Conservation (phyloP, 1,140 invertebrate genomes). For the Ostrea edulis region DNA sequence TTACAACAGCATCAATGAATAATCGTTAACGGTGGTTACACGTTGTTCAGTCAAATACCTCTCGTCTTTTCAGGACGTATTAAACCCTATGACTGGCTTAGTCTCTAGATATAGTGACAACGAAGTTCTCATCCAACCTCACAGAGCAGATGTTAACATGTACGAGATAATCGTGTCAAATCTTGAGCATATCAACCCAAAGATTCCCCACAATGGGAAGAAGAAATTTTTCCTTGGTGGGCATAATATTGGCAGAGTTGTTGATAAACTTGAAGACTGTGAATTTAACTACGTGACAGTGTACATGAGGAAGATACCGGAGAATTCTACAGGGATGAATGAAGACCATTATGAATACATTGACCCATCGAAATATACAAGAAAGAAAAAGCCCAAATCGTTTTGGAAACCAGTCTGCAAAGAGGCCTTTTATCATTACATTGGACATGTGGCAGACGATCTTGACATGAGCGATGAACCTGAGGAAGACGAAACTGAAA, state of each 20-base stretch:
- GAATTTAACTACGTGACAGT: background rate
- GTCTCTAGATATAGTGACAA: conserved; percentile 31
- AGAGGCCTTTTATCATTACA: conserved; percentile 43
- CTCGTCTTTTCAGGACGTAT: conserved; percentile 7
- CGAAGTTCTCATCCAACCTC: conserved; percentile 42
- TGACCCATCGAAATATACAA: conserved; percentile 48
- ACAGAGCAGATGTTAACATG: conserved; percentile 39
- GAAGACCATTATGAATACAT: conserved; percentile 44
- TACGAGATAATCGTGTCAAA: conserved; percentile 49
- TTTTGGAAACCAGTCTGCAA: conserved; percentile 44
- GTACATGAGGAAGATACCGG: conserved; percentile 16
- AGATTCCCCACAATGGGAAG: background rate
- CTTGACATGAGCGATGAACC: conserved; percentile 29
- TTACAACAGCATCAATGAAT: too few species aligned
- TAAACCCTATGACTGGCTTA: conserved; percentile 45
- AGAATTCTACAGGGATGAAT: conserved; percentile 23
- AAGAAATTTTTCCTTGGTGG: conserved; percentile 34
- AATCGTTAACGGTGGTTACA: too few species aligned
- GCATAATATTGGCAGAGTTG: conserved; percentile 36
- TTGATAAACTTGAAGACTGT: conserved; percentile 12
- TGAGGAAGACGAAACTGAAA: conserved; percentile 44
- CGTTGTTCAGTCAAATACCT: background rate
- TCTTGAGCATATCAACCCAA: background rate
- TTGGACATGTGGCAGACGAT: conserved; percentile 46
- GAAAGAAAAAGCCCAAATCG: conserved; percentile 41